Base-by-base conservation (phyloP, 2,113 vertebrate species). In the Seriola quinqueradiata region DNA sequence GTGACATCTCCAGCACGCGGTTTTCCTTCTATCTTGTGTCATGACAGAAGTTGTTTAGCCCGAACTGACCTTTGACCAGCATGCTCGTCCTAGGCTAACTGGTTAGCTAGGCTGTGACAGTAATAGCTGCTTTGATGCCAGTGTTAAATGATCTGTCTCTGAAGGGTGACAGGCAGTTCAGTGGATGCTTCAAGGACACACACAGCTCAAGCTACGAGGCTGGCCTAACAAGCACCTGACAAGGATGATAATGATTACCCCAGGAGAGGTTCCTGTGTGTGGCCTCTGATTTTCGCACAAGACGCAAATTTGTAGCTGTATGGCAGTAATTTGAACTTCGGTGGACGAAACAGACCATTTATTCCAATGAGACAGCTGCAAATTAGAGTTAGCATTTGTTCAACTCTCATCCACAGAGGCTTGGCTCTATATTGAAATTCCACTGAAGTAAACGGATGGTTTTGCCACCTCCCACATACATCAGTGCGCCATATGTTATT, bases 231-330 rank as follows among this genome's bases (percentile, higher is more conserved):
- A 90, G 83, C 23, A 34, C 82, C 87, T 83, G 91, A 89, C 82
- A 86, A 67, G 89, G 89, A 89, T 89, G 66, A 79, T 86, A 89
- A 90, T 85, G 86, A 90, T 85, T 80, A 86, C 71, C 75, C 79
- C 59, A 69, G 77, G 84, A 78, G 69, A 87, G 71, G 66, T 55
- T 79, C 67, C 42, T 32, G 63, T 9, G 57, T 42, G 63, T 64
- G 76, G 74, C 70, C 72, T 77, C 71, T 70, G 44, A 77, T 67
- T 90, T 79, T 66, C 59, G 82, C 82, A 82, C 60, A 83, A 79
- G 84, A 89, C 84, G 79, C 82, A 67, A 66, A 80, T 83, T 75
- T 89, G 71, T 70, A 69, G 78, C 83, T 42, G 48, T 70, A 48
- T 61, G 42, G 66, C 75, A 55, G 78, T 48, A 11, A 88, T 90